Percentiles rank a stretch among this genome's conserved stretches.
These are phyloP conservation scores for Sesia bembeciformis DNA, from an alignment of 2,888 invertebrate species.

Conservation along the genomic window DNA sequence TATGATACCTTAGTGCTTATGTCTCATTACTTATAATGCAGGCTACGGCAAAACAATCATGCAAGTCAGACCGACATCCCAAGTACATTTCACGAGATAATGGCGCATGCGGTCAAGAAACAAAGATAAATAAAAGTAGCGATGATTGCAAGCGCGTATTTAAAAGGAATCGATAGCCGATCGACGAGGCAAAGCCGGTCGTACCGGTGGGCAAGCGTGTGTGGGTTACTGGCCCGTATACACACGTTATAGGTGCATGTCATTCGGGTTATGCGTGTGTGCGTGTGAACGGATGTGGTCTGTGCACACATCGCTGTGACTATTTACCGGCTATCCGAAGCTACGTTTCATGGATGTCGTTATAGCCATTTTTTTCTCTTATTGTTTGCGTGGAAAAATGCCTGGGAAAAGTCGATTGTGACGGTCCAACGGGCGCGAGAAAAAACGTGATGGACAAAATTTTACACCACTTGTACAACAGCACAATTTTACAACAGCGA, in stretches of 20 bases:
- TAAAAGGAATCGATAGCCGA: slow-evolving; percentile 50
- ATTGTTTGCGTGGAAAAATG: slow-evolving; percentile 11
- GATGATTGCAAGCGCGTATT: slow-evolving; percentile 35
- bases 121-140: slow-evolving; percentile 8
- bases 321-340: slow-evolving; percentile 14
- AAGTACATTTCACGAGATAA: not conserved
- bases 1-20: no score
- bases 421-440: not conserved
- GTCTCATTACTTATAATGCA: no score
- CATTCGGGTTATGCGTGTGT: slow-evolving; percentile 13
- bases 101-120: not conserved
- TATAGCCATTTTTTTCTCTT: not conserved
- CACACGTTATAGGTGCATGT: not conserved
- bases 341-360: slow-evolving; percentile 9
- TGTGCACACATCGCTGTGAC: slow-evolving; percentile 17
- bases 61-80: no score
- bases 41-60: no score
- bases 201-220: slow-evolving; percentile 13
- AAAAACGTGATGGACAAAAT: not conserved
- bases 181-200: slow-evolving; percentile 40
- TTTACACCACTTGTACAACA: no score
- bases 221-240: slow-evolving; percentile 2
- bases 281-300: slow-evolving; percentile 45
- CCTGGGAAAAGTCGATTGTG: slow-evolving; percentile 9
- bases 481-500: no score